phyloP scores from a whole-genome alignment of 2,797 vertebrate genomes.

The Bucorvus abyssinicus region DNA sequence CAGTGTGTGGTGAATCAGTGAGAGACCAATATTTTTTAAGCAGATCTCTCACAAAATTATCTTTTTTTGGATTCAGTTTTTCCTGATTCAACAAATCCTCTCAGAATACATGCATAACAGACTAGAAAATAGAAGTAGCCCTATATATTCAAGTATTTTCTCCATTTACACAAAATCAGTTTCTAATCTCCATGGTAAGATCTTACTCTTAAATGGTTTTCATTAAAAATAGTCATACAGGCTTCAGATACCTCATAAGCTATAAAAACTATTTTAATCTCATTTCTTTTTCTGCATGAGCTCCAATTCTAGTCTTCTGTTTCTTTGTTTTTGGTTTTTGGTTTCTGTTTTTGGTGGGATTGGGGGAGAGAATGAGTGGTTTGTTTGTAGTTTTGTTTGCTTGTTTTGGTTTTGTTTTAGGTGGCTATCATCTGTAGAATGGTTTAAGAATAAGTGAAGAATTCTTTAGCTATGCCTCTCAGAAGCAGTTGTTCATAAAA shows the following conservation, averaged over 20 bases:
- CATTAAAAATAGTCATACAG: not conserved
- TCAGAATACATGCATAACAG: not conserved
- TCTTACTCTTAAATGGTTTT: not conserved
- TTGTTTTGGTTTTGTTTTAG: not conserved
- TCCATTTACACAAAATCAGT: not conserved
- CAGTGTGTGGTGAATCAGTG: not conserved
- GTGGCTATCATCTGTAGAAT: not conserved
- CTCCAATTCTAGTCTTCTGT: not conserved
- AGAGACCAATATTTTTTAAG: not conserved
- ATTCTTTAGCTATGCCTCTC: not conserved
- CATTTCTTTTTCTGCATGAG: not conserved
- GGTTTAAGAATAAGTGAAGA: not conserved
- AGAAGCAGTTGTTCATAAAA: not conserved
- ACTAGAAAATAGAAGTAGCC: not conserved
- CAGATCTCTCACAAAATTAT: not conserved
- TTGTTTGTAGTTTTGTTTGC: not conserved
- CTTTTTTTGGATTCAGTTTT: not conserved
- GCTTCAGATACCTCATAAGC: not conserved
- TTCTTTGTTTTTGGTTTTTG: not conserved
- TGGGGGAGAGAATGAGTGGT: not conserved
- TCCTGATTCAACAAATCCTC: not conserved
- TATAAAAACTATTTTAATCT: not conserved
- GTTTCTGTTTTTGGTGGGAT: not conserved
- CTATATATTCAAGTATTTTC: not conserved
- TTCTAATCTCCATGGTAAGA: not conserved